Evolutionary conservation across 1,140 invertebrate species (phyloP).

Genomic region (Drosophila ohnishii): DNA sequence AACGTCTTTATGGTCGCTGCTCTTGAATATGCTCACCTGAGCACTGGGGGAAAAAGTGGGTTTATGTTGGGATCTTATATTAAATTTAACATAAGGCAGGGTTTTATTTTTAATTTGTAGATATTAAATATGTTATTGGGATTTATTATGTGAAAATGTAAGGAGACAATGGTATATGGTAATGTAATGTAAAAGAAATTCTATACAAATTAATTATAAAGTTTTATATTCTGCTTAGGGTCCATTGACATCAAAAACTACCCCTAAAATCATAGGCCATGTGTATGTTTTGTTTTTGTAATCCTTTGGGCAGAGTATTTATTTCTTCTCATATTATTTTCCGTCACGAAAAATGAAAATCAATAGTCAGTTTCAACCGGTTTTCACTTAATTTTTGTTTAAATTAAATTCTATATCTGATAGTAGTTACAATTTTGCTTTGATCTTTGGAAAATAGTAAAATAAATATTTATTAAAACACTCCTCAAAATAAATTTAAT

Average conservation of each 20-base stretch:
- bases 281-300: not conserved
- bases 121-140: not conserved
- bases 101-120: not conserved
- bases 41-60: slow-evolving; percentile 8
- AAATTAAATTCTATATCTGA: not conserved
- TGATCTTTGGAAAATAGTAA: not conserved
- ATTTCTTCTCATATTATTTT: too few species aligned
- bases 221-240: not conserved
- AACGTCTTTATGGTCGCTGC: slow-evolving; percentile 53
- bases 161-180: not conserved
- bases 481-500: too few species aligned
- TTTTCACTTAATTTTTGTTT: not conserved
- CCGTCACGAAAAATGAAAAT: not conserved
- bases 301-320: not conserved
- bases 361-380: not conserved
- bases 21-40: slow-evolving; percentile 18
- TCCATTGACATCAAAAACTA: too few species aligned
- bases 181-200: not conserved
- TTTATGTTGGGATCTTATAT: not conserved
- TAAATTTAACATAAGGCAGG: not conserved
- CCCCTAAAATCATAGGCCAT: not conserved
- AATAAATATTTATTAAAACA: too few species aligned
- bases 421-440: not conserved
- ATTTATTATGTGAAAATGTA: not conserved
- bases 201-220: not conserved